Evolutionary conservation across 2,888 invertebrate genomes (phyloP), one percentile per base, ranked within the genome.

Genomic region (Rotaria sp.): DNA sequence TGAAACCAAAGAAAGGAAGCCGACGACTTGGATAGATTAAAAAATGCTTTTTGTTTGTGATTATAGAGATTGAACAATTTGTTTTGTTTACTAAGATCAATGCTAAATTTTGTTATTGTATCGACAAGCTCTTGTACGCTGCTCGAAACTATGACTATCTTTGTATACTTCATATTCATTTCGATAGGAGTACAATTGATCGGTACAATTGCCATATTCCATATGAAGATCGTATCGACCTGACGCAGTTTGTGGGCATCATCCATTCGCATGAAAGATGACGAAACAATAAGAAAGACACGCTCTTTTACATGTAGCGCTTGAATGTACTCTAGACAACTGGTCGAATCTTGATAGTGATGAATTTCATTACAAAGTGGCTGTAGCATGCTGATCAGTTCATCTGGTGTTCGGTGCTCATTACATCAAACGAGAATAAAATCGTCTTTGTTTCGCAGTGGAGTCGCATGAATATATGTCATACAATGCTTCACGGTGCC

Each of bases 11-110:
- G 55, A 55, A 55, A 55, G 4, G 55, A 55, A 3, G 55, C 4
- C 18, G 55, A 55, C 3, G 3, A 8, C 11, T 3, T 11, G 2
- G 55, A 55, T 24, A 55, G 11, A 55, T 55, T 55, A 18, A 4
- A 55, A 55, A 55, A 11, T 24, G 21, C 55, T 55, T 55, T 55
- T 89, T 0, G 55, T 24, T 55, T 55, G 55, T 55, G 55, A 10
- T 55, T 55, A 11, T 55, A 55, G 24, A 55, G 4, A 10, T 55
- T 55, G 55, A 55, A 55, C 11, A 55, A 3, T 55, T 55, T 4
- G 11, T 24, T 4, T 8, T 24, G 11, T 55, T 55, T 55, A 55
- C 2, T 24, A 24, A 55, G 55, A 8, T 55, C 55, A 2, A 55
- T 55, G 11, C 55, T 10, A 4, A 10, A 2, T 11, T 18, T 55